Base-by-base conservation (phyloP, 2,113 vertebrate species). In the Tyrannus savana region DNA sequence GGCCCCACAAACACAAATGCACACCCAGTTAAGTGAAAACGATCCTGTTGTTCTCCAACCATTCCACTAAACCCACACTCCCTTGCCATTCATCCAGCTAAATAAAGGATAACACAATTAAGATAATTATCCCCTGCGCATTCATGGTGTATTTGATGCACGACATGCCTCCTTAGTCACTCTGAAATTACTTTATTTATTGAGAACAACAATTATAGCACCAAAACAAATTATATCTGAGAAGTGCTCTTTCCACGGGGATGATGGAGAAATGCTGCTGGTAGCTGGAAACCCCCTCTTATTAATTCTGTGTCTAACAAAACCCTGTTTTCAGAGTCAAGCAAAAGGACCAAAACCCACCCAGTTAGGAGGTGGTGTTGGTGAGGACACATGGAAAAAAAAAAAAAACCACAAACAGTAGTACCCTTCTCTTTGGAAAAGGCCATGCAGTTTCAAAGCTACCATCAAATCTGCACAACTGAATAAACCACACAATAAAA, bases 181-280 rank as follows among this genome's bases (percentile, higher is more conserved):
- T 69, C 56, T 62, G 64, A 79, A 89, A 91, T 76, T 52, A 42
- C 41, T 93, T 86, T 80, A 84, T 87, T 90, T 87, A 87, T 84
- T 52, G 44, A 82, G 77, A 64, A 46, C 64, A 81, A 80, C 64
- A 83, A 66, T 81, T 81, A 78, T 15, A 60, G 47, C 62, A 75
- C 69, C 60, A 87, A 77, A 92, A 14, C 52, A 74, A 81, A 78
- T 81, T 30, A 27, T 10, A 83, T 14, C 30, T 1, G 6, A 85
- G 59, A 53, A 68, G 25, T 1, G 9, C 56, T 53, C 85, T 71
- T 90, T 62, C 52, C 52, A 52, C 31, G 15, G n/a, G 27, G 24
- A 19, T n/a, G 47, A 81, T 19, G 58, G 18, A 6, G 39, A 74
- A 55, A 42, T 8, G 27, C 31, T 1, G 5, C 27, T 53, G 68